Conservation (phyloP, 2,113 vertebrate species). For the Oncorhynchus tshawytscha region DNA sequence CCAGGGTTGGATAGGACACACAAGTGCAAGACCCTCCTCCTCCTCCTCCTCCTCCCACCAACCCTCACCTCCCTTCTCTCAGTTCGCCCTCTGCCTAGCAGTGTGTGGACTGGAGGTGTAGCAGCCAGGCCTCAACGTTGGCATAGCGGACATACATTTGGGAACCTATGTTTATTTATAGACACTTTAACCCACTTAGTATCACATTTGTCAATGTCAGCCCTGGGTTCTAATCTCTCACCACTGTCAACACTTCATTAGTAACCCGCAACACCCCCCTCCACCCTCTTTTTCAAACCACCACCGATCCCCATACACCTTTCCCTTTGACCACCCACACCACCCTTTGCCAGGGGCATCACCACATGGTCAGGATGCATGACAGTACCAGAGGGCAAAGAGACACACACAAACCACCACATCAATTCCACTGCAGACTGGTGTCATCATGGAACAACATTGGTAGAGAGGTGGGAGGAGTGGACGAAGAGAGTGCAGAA, state of each 20-base stretch:
- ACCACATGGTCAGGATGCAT: too few relatives aligned
- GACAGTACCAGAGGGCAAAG: too few relatives aligned
- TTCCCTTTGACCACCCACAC: too few relatives aligned
- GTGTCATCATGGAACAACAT: too few relatives aligned
- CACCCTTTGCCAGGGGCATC: too few relatives aligned
- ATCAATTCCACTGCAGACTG: too few relatives aligned
- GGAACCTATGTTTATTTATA: slow-evolving; percentile 66
- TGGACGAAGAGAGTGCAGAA: too few relatives aligned
- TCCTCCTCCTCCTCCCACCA: not conserved
- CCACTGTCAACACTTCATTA: slow-evolving; percentile 74
- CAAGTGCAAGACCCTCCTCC: too few relatives aligned
- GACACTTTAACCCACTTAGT: slow-evolving; percentile 66
- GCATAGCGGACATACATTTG: slow-evolving; percentile 34
- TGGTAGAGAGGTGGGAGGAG: too few relatives aligned
- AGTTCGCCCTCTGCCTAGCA: not conserved
- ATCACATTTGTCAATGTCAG: slow-evolving; percentile 72
- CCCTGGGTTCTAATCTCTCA: slow-evolving; percentile 55
- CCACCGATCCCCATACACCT: not conserved
- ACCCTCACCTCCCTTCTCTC: not conserved
- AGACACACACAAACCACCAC: too few relatives aligned
- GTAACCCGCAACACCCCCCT: slow-evolving; percentile 51
- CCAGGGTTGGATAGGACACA: too few relatives aligned
- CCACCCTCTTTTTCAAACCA: not conserved
- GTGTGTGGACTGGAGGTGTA: not conserved
- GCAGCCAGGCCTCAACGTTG: slow-evolving; percentile 13